Percentiles rank a stretch among this genome's conserved stretches.
These are phyloP conservation scores for Geodia barretti DNA, from an alignment of 37 sponge, comb jelly and placozoan genomes.

Conservation along the genomic window DNA sequence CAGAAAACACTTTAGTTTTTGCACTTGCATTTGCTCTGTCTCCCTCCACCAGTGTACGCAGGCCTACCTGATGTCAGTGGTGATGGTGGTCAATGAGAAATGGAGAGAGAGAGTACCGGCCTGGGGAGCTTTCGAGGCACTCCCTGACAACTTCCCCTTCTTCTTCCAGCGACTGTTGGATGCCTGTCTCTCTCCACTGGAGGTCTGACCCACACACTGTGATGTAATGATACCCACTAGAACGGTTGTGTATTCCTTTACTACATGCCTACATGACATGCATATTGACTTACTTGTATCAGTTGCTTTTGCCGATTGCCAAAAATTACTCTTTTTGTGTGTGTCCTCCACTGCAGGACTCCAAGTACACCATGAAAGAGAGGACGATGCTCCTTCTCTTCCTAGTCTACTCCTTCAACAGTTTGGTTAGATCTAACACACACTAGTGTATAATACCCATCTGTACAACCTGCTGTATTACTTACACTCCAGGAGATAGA, in stretches of 20 bases:
- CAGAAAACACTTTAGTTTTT: not conserved
- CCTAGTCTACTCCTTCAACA: constrained; percentile 96
- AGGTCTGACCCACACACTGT: constrained; percentile 16
- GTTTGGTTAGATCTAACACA: constrained; percentile 71
- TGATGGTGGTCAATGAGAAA: constrained; percentile 97
- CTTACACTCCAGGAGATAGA: constrained; percentile 81
- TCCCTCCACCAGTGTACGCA: constrained; percentile 17
- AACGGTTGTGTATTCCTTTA: not conserved
- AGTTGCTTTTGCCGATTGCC: not conserved
- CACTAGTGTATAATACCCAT: too few relatives aligned
- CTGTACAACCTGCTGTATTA: too few relatives aligned
- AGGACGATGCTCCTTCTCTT: constrained; percentile 81
- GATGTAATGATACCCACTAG: too few relatives aligned
- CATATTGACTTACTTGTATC: not conserved
- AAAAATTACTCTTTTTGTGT: not conserved
- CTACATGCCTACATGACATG: not conserved
- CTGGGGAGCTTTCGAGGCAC: constrained; percentile 70
- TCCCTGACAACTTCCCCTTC: constrained; percentile 52
- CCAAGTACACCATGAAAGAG: constrained; percentile 73
- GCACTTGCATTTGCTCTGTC: not conserved
- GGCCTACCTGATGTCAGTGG: constrained; percentile 88
- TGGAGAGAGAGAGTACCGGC: constrained; percentile 89
- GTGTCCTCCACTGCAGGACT: constrained; percentile 14
- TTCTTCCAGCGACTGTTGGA: constrained; percentile 40
- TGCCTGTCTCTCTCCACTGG: constrained; percentile 5